Base-by-base conservation (phyloP, 2,113 vertebrate genomes). In the Atractosteus spatula region DNA sequence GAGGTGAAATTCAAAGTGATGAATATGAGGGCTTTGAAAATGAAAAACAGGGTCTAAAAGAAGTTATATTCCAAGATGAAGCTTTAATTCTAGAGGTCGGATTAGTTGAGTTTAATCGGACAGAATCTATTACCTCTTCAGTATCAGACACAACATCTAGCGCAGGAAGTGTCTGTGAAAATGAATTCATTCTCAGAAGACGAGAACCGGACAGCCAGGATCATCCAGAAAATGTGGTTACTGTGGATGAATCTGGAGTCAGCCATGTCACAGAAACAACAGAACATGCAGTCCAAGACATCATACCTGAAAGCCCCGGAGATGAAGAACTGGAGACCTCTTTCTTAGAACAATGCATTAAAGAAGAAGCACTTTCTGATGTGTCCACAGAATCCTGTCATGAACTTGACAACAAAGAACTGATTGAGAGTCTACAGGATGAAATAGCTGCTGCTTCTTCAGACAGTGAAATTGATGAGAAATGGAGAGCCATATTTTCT, bases 401-500 rank as follows among this genome's bases (percentile, higher is more conserved):
- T 45, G 85, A 82, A 69, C 72, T 81, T 41, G 74, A 87, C 62
- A 81, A 78, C 5, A 84, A 91, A 0, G 87, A 91, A 17, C 74
- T 84, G 3, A 87, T 88, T 0, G 87, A 90, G 44, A 88, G 87
- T 62, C 79, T 90, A 2, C 76, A 54, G 29, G 86, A 87, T 17
- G 90, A 93, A 73, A 87, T 91, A 45, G 89, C 84, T 13, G 89
- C 77, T 0, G 80, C 68, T 8, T 89, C 86, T 0, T 89, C 89
- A 14, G 89, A 93, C 54, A 85, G 83, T 69, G 91, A 93, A 3
- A 74, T 77, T 0, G 88, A 91, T 51, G 91, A 89, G 1, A 93
- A 91, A 77, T 93, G 91, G 91, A 86, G 91, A 82, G 71, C 82
- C 3, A 90, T 93, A 77, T 93, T 93, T 72, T 92, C 91, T 17